phyloP scores from a whole-genome alignment of 1,140 invertebrate species.

The Frieseomelitta varia region DNA sequence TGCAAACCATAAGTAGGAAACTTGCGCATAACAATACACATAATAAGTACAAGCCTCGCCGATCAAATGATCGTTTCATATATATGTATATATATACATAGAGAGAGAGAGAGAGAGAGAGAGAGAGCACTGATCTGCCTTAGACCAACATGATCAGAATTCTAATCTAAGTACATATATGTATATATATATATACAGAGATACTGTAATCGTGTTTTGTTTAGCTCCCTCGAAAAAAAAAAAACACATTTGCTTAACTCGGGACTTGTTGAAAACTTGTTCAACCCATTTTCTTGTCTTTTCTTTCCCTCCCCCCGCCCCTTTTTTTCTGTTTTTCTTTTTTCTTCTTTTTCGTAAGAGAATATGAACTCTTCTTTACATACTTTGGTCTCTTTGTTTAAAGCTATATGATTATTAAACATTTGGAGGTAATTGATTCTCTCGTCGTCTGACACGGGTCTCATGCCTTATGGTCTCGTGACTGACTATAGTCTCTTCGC shows the following conservation, averaged over 20 bases:
- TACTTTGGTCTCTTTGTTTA: slow-evolving; percentile 68
- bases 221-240: not conserved
- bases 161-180: slow-evolving; percentile 26
- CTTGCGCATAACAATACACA: slow-evolving; percentile 9
- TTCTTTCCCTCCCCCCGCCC: too few relatives aligned
- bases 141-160: slow-evolving; percentile 19
- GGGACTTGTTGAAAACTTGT: slow-evolving; percentile 42
- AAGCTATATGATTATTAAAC: slow-evolving; percentile 64
- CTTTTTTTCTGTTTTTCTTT: too few relatives aligned
- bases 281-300: not conserved
- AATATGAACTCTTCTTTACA: slow-evolving; percentile 58
- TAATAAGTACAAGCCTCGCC: slow-evolving; percentile 3
- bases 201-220: slow-evolving; percentile 1
- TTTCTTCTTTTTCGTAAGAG: slow-evolving; percentile 43
- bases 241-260: slow-evolving; percentile 46
- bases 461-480: not conserved
- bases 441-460: not conserved
- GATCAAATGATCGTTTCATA: slow-evolving; percentile 26
- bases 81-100: too few relatives aligned
- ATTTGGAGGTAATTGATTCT: slow-evolving; percentile 55
- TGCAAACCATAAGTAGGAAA: not conserved
- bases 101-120: too few relatives aligned
- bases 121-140: not conserved
- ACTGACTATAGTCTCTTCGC: not conserved
- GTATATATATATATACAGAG: slow-evolving; percentile 49